phyloP scores from a whole-genome alignment of 2,888 invertebrate genomes.

The Drosophila histrio region DNA sequence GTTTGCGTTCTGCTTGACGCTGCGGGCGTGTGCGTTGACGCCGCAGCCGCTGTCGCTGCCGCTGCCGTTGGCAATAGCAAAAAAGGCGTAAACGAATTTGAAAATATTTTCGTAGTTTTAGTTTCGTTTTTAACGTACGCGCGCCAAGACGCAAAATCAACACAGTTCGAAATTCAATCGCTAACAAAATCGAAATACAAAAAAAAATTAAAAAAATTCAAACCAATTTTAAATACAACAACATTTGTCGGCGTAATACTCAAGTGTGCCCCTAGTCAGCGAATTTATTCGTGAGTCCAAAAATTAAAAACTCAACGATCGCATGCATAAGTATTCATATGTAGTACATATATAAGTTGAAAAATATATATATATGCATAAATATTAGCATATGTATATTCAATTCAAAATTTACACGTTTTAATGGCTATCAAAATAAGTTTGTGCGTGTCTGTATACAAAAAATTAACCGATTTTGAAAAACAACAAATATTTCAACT shows the following conservation, averaged over 20 bases:
- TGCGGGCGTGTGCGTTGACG: constrained; percentile 34
- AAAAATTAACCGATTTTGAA: neutral
- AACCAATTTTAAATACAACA: constrained; percentile 9
- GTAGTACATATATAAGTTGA: neutral
- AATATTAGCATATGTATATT: constrained; percentile 1
- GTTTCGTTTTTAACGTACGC: constrained; percentile 80
- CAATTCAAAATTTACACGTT: constrained; percentile 20
- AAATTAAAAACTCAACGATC: constrained; percentile 35
- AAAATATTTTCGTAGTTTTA: constrained; percentile 74
- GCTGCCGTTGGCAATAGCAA: constrained; percentile 40
- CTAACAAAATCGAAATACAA: constrained; percentile 6
- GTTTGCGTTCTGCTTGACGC: constrained; percentile 25
- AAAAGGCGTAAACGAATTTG: constrained; percentile 51
- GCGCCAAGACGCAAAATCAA: constrained; percentile 62
- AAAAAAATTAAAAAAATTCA: neutral
- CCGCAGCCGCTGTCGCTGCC: constrained; percentile 14
- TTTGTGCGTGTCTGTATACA: neutral
- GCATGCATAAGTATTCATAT: neutral
- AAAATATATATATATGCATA: neutral
- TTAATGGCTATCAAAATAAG: neutral
- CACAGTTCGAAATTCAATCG: constrained; percentile 27
- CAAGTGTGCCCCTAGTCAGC: constrained; percentile 22
- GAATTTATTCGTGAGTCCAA: constrained; percentile 28
- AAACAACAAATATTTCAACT: neutral
- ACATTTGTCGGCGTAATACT: neutral